A percentile compares a stretch with the other conserved stretches of the same genome.
Evolutionary conservation across 2,888 invertebrate genomes (phyloP).

Genomic region (Hedya salicella): DNA sequence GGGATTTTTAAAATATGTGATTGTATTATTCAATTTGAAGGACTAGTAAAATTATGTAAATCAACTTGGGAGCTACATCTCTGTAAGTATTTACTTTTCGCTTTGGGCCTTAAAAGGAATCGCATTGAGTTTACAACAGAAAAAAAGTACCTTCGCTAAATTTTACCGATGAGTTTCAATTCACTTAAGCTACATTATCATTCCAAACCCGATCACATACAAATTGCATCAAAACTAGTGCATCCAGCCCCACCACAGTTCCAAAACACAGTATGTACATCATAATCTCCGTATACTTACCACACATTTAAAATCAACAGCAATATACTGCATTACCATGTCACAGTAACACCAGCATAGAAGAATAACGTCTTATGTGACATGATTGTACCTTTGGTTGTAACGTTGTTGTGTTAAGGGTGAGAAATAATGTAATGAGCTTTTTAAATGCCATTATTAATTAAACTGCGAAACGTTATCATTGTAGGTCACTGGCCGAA

Average conservation of each 20-base stretch:
- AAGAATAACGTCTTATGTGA: not conserved
- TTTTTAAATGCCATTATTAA: constrained; percentile 20
- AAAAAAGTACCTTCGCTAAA: not conserved
- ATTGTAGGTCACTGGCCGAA: not conserved
- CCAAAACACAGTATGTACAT: not conserved
- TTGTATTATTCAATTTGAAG: too few species aligned
- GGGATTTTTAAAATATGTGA: too few species aligned
- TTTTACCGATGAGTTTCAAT: not conserved
- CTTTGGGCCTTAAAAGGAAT: too few species aligned
- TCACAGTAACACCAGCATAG: not conserved
- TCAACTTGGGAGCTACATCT: too few species aligned
- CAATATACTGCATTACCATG: not conserved
- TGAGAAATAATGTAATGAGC: constrained; percentile 3
- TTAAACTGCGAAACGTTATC: constrained; percentile 15
- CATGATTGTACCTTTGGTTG: not conserved
- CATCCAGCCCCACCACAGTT: not conserved
- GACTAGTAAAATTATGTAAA: too few species aligned
- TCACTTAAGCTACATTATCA: not conserved
- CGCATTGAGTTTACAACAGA: too few species aligned
- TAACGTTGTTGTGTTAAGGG: not conserved
- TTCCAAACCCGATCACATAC: not conserved
- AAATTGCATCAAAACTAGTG: not conserved
- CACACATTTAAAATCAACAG: too few species aligned
- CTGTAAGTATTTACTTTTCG: too few species aligned
- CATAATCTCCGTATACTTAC: too few species aligned